phyloP scores from a whole-genome alignment of 2,797 vertebrate species.

The Hylomyscus alleni region DNA sequence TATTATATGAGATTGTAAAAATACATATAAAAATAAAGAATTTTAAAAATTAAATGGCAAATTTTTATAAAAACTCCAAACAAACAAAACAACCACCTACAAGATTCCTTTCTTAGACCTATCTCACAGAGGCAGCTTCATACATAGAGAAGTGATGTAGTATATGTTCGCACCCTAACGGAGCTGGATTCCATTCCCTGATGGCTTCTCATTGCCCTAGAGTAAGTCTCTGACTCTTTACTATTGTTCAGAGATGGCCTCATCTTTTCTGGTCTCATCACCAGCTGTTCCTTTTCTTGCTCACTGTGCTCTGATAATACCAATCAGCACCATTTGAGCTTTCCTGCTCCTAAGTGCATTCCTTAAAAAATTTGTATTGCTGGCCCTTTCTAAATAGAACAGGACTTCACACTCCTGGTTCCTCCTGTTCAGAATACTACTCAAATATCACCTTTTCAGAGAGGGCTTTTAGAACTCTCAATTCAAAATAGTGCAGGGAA shows the following conservation, averaged over 20 bases:
- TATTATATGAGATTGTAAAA: background rate
- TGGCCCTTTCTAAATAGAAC: background rate
- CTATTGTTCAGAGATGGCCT: background rate
- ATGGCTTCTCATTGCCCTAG: background rate
- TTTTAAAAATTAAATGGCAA: background rate
- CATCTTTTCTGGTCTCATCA: background rate
- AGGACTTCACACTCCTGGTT: background rate
- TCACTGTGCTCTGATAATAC: background rate
- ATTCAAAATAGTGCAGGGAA: background rate
- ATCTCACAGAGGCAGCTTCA: background rate
- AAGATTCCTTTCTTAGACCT: background rate
- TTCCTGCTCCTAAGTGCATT: background rate
- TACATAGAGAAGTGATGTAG: background rate
- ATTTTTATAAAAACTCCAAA: background rate
- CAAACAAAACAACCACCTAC: background rate
- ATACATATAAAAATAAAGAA: background rate
- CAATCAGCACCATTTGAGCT: background rate
- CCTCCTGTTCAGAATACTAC: background rate
- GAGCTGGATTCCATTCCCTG: background rate
- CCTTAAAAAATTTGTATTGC: background rate
- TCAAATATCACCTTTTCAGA: background rate
- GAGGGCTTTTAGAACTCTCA: background rate
- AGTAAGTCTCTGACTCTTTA: background rate
- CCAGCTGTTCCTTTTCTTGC: background rate
- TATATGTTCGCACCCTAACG: background rate